Percentiles rank a stretch among this genome's conserved stretches.
Evolutionary conservation across 2,888 invertebrate species (phyloP).

Genomic region (Elegia similella): DNA sequence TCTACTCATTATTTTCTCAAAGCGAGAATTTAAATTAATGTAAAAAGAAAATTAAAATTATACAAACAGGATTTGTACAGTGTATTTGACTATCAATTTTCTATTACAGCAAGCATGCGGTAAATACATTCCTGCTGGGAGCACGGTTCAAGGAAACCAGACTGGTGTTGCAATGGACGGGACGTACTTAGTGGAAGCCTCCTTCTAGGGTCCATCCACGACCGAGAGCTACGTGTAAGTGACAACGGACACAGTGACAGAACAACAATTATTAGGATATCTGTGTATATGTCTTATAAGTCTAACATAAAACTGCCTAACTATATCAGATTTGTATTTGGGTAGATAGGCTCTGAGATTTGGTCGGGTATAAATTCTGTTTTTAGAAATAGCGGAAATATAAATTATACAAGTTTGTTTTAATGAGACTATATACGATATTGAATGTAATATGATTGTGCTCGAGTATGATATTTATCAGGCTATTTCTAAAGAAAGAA

Average conservation of each 20-base stretch:
- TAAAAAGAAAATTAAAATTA: not conserved
- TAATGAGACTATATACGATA: not conserved
- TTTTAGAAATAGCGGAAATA: constrained; percentile 11
- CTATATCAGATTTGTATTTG: constrained; percentile 59
- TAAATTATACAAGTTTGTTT: constrained; percentile 1
- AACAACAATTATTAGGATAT: constrained; percentile 71
- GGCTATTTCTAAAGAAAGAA: constrained; percentile 11
- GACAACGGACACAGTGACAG: constrained; percentile 29
- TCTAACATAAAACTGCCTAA: constrained; percentile 76
- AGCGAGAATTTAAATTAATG: too few species aligned
- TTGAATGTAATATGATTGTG: not conserved
- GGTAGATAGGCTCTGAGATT: constrained; percentile 32
- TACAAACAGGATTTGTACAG: constrained; percentile 8
- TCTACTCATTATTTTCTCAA: too few species aligned
- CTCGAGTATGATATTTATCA: not conserved
- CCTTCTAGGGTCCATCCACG: constrained; percentile 84
- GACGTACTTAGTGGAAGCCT: constrained; percentile 92
- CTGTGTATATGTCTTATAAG: constrained; percentile 58
- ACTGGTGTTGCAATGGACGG: constrained; percentile 92
- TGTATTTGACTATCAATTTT: constrained; percentile 27
- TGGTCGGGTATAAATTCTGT: constrained; percentile 11
- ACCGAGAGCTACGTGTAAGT: constrained; percentile 67
- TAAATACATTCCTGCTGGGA: constrained; percentile 93
- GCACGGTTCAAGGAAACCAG: constrained; percentile 90
- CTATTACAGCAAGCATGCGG: constrained; percentile 89